Conservation (phyloP, 2,113 vertebrate species). For the Meles meles region DNA sequence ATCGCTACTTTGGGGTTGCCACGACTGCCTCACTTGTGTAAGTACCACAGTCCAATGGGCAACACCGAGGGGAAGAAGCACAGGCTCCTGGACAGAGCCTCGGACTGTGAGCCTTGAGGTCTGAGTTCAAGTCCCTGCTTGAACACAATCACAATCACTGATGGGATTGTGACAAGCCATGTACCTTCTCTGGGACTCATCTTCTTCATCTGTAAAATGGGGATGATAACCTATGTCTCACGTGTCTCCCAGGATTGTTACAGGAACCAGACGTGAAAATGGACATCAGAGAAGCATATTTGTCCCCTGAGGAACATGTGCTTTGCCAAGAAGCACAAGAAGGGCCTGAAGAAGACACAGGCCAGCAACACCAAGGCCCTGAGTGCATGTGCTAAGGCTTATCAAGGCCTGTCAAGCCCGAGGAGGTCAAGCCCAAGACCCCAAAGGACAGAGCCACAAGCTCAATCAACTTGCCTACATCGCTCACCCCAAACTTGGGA, state of each 20-base stretch:
- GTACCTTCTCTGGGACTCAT: not conserved
- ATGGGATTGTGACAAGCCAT: not conserved
- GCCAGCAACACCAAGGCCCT: conserved; percentile 84
- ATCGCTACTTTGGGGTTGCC: not conserved
- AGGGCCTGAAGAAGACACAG: conserved; percentile 90
- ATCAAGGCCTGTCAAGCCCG: conserved; percentile 58
- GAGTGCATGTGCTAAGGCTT: conserved; percentile 53
- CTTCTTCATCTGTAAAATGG: not conserved
- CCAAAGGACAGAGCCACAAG: conserved; percentile 30
- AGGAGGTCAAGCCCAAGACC: conserved; percentile 33
- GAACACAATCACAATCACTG: too few relatives aligned
- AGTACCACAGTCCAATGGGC: fast-evolving
- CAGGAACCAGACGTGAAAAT: too few relatives aligned
- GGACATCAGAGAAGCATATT: too few relatives aligned
- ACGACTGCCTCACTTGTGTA: not conserved
- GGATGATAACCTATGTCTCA: not conserved
- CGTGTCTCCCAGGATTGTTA: too few relatives aligned
- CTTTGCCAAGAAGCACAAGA: conserved; percentile 99
- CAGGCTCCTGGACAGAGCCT: not conserved
- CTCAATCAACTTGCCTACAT: conserved; percentile 56
- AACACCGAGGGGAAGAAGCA: not conserved
- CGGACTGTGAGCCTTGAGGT: not conserved
- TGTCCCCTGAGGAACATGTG: conserved; percentile 93
- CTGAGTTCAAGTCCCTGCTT: not conserved
- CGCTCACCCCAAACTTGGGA: conserved; percentile 57